Evolutionary conservation across 2,113 vertebrate genomes (phyloP).

Genomic region (Nematolebias whitei): DNA sequence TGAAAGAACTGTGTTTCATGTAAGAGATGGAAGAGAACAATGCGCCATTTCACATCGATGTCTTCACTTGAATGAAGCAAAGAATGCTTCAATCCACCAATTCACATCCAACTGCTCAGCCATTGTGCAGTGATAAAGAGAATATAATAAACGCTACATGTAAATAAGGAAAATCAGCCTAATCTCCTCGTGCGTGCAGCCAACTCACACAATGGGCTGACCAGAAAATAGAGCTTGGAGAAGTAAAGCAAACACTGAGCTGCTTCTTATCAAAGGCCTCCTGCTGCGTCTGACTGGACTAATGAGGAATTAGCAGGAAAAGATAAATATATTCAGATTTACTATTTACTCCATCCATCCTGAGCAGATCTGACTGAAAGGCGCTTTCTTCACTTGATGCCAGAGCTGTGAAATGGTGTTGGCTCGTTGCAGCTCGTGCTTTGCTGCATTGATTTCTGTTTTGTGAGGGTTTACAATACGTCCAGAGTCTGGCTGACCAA

Average conservation of each 20-base stretch:
- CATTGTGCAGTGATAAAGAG: conserved; percentile 10
- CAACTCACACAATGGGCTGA: conserved; percentile 54
- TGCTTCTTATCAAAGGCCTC: conserved; percentile 70
- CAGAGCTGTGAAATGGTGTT: conserved; percentile 25
- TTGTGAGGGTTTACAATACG: conserved; percentile 40
- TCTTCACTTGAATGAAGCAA: conserved; percentile 21
- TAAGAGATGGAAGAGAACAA: conserved; percentile 31
- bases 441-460: conserved; percentile 46
- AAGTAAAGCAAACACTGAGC: conserved; percentile 68
- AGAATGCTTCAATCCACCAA: conserved; percentile 22
- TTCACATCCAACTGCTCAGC: conserved; percentile 32
- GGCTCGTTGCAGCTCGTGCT: conserved; percentile 35
- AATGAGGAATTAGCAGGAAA: conserved; percentile 75
- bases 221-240: conserved; percentile 53
- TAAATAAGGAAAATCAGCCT: conserved; percentile 55
- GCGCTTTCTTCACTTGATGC: conserved; percentile 41
- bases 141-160: conserved; percentile 37
- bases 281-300: conserved; percentile 64
- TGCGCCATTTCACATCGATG: conserved; percentile 29
- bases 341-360: conserved; percentile 34
- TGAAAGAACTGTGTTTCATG: conserved; percentile 44
- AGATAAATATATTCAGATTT: conserved; percentile 64
- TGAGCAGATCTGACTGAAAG: conserved; percentile 50
- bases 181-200: conserved; percentile 30
- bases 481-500: conserved; percentile 58